Evolutionary conservation across 1,140 invertebrate species (phyloP), one percentile per base, ranked within the genome.

Genomic region (Ceratina australensis): DNA sequence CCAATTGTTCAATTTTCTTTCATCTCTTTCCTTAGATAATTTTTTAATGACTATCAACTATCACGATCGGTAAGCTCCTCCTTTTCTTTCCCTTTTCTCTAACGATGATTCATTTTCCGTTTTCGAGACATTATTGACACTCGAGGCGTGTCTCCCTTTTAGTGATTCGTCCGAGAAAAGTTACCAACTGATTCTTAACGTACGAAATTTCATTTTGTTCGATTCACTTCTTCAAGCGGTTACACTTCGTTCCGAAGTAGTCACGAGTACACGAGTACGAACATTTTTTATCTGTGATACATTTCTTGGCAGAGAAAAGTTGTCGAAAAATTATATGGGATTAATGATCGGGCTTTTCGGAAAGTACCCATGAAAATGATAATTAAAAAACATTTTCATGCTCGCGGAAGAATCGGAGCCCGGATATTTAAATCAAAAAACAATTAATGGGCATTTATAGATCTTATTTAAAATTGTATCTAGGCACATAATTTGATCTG

Each of bases 161-260:
- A 66, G 42, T 33, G 26, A 69, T 69, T 69, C n/a, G 52, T 74
- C 33, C 26, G 64, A 50, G 16, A 18, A 47, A 81, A 79, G 81
- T 84, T 81, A 74, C 82, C 84, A 50, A 85, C 82, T 74, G 84
- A 68, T 78, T 80, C 83, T 84, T 64, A 24, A 24, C 26, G 24
- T 60, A 22, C 33, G 50, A 15, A 79, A 68, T 73, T 81, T 63
- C 24, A 80, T 72, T 69, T 87, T 86, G 85, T 85, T 85, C 83
- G 81, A 88, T 88, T 87, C 86, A 85, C 84, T 89, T 89, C 86
- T 90, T 89, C 86, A 72, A 88, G 73, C 72, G 69, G 22, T 69
- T 59, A 66, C 80, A 77, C 57, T 80, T 77, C 73, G 50, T 56
- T 16, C n/a, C 8, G 72, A 67, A 83, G 71, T 77, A 80, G 68